Evolutionary conservation across 2,888 invertebrate species (phyloP).

Genomic region (Mythimna ferrago): DNA sequence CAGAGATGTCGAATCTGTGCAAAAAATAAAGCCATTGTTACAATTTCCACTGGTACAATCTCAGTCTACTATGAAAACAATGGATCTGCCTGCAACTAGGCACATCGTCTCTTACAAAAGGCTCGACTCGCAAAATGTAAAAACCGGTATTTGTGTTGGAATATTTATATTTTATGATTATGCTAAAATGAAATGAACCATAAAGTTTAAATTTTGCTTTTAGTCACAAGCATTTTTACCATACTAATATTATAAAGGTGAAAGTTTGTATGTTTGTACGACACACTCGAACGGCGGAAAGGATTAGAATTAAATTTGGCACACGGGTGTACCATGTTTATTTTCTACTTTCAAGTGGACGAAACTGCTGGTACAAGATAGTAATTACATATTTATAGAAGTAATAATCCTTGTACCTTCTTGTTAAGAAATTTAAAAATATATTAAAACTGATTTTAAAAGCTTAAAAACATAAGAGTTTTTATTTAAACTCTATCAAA

Average conservation of each 20-base stretch:
- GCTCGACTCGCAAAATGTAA: slow-evolving; percentile 19
- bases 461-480: background rate
- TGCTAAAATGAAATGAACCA: background rate
- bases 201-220: background rate
- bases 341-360: too few relatives aligned
- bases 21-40: slow-evolving; percentile 45
- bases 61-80: slow-evolving; percentile 37
- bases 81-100: slow-evolving; percentile 35
- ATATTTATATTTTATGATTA: slow-evolving; percentile 1
- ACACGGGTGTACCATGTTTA: too few relatives aligned
- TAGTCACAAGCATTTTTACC: slow-evolving; percentile 1
- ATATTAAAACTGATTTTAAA: background rate
- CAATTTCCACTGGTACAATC: slow-evolving; percentile 27
- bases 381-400: too few relatives aligned
- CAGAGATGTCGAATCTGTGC: slow-evolving; percentile 22
- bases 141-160: slow-evolving; percentile 3
- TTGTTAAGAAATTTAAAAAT: background rate
- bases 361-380: too few relatives aligned
- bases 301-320: too few relatives aligned
- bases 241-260: too few relatives aligned
- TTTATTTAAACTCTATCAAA: background rate
- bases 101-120: slow-evolving; percentile 33
- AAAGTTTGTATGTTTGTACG: too few relatives aligned
- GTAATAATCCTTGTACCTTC: background rate
- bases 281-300: too few relatives aligned